Base-by-base conservation (phyloP, 2,888 invertebrate species). In the Philhelius pedissequus region DNA sequence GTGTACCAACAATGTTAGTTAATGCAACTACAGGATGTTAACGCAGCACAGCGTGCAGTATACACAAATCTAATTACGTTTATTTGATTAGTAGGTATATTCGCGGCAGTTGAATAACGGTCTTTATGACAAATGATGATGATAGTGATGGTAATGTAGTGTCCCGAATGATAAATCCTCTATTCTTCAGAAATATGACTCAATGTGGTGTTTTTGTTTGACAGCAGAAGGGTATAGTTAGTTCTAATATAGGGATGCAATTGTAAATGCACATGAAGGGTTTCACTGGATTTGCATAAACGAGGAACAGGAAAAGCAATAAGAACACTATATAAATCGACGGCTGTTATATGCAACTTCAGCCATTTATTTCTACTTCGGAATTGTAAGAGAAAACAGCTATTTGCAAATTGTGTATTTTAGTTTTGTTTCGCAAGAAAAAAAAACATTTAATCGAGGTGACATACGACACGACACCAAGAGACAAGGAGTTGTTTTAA, bases 31-130 rank as follows among this genome's bases (percentile, higher is more conserved):
- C 18, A 45, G 32, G 52, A 32, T 9, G 20, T 25, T 18, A n/a
- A n/a, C n/a, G n/a, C 27, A 11, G 22, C 9, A 18, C 2, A 20
- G 58, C 11, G 13, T 3, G 4, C 20, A 38, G 1, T 30, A 30
- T 38, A 35, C 15, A 22, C 58, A 75, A 75, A 84, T 71, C 79
- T 70, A 79, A 79, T 79, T 84, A 79, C 40, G 66, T 27, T 84
- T 79, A 84, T 84, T 84, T 84, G 79, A 84, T 84, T 84, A 79
- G 70, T 58, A n/a, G n/a, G n/a, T n/a, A n/a, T n/a, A 54, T 75
- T 50, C 32, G 9, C 48, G 64, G 48, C 66, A 60, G 30, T 15
- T 77, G 40, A 73, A 52, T 50, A 52, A 35, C 32, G 48, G 71
- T 68, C 73, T 48, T 68, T 77, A 69, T 78, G 74, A 70, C 74